Evolutionary conservation across 2,113 vertebrate species (phyloP).

Genomic region (Candoia aspera): DNA sequence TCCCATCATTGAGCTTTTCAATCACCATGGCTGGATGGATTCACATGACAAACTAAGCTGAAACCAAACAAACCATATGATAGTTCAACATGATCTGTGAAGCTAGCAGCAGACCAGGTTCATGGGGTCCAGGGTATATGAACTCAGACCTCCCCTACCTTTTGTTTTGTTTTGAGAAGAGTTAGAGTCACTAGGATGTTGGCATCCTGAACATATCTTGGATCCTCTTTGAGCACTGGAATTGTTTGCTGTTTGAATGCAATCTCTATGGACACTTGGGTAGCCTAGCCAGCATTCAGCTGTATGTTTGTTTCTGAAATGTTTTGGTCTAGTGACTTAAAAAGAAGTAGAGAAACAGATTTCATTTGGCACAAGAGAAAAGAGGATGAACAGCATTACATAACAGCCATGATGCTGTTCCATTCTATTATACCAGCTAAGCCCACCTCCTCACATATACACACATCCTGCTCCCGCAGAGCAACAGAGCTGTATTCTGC

Average conservation of each 20-base stretch:
- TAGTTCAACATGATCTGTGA: neutral
- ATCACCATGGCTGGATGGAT: neutral
- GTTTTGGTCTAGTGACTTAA: neutral
- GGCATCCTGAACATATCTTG: neutral
- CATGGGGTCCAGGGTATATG: neutral
- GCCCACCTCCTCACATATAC: neutral
- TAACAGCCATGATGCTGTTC: neutral
- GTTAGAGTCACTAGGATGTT: neutral
- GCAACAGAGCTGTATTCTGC: neutral
- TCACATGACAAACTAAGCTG: neutral
- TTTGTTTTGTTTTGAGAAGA: neutral
- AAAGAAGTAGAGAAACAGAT: neutral
- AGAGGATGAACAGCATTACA: neutral
- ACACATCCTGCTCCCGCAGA: neutral
- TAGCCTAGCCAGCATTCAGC: neutral
- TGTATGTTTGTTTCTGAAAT: neutral
- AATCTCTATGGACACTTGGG: neutral
- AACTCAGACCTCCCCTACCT: neutral
- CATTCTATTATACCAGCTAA: neutral
- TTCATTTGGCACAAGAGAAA: neutral
- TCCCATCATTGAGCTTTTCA: neutral
- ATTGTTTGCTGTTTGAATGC: neutral
- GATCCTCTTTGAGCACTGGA: neutral
- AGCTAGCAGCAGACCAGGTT: neutral
- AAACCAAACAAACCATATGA: neutral